Base-by-base conservation (phyloP, 1,140 invertebrate genomes). In the Aphis craccivora region DNA sequence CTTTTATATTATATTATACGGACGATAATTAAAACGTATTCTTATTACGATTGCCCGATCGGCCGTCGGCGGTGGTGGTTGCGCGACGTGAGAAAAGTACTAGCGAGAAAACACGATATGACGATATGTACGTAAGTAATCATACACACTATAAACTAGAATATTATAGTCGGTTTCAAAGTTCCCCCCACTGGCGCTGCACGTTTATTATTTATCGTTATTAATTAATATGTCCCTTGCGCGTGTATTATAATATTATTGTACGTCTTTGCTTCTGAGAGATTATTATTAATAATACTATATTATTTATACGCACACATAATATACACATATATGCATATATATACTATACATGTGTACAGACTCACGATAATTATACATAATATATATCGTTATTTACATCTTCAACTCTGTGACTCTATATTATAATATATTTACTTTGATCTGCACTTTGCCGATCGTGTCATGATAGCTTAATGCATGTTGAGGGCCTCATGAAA, bases 211-310 rank as follows among this genome's bases (percentile, higher is more conserved):
- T 90, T 90, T 90, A 90, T 90, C 37, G 53, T 25, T 90, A 67
- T 90, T 90, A 90, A 90, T 90, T 90, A 90, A 90, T 37, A 90
- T 60, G 35, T 90, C 89, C 51, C 89, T 53, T 35, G 45, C 35
- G 30, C 51, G 84, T 43, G 40, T 45, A 83, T 43, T 86, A 86
- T 86, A 23, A 86, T 86, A 86, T 67, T 67, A 67, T 67, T 67
- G 60, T 67, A n/a, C 30, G 30, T 30, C 60, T 30, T 67, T n/a
- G 60, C 60, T 67, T 67, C 60, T 67, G 60, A 67, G 60, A 67
- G 60, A 67, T 18, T 67, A 67, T 67, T 67, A 67, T 67, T 67
- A 67, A 67, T 67, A n/a, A 67, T 67, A 67, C 60, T 67, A 67
- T 67, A n/a, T 67, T 67, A 67, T 5, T n/a, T 67, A 67, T n/a